These are phyloP conservation scores for Doris montereyensis DNA, from an alignment of 2,888 invertebrate genomes.

Conservation along the genomic window DNA sequence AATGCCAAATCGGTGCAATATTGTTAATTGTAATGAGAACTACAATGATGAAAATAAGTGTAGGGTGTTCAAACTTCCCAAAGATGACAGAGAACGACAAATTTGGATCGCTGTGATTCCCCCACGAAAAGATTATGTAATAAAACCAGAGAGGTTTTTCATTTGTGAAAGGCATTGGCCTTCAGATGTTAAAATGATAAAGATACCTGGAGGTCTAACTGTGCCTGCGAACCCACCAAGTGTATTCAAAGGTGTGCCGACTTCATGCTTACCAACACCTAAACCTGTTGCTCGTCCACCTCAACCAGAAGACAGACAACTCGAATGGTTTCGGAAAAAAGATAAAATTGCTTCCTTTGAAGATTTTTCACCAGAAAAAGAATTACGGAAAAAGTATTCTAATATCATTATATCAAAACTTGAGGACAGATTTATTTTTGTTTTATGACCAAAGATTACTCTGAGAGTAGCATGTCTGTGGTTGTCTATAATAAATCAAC, in stretches of 20 bases:
- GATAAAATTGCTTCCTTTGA: background rate
- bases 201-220: background rate
- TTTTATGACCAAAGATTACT: background rate
- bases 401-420: background rate
- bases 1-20: too few species aligned
- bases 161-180: conserved; percentile 14
- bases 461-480: too few species aligned
- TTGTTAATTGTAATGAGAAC: too few species aligned
- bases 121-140: background rate
- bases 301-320: background rate
- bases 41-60: background rate
- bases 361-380: background rate
- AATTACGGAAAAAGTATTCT: background rate
- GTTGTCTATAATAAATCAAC: too few species aligned
- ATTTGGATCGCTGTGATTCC: background rate
- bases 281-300: background rate
- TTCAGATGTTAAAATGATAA: background rate
- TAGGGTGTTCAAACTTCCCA: background rate
- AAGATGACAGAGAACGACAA: background rate
- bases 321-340: background rate
- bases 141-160: background rate
- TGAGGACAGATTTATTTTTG: background rate
- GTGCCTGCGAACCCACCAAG: background rate
- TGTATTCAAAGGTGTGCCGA: background rate
- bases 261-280: conserved; percentile 3